A percentile compares a stretch with the other conserved stretches of the same genome.
phyloP scores from a whole-genome alignment of 2,888 invertebrate species.

The Tenthredo notha region DNA sequence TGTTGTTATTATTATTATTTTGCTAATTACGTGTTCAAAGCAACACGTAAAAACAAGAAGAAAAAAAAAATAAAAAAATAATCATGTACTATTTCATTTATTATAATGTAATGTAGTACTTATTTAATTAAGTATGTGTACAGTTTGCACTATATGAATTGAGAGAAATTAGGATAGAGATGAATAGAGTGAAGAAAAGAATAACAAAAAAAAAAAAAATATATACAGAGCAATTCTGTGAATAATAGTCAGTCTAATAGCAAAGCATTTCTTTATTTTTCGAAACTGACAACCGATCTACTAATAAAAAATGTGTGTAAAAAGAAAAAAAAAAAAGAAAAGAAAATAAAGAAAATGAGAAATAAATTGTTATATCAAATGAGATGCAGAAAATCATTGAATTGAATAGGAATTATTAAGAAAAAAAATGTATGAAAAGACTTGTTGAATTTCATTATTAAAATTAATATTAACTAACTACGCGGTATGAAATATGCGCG shows the following conservation, averaged over 20 bases:
- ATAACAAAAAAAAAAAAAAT: neutral
- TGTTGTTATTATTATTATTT: neutral
- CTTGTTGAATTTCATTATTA: neutral
- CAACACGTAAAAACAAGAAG: neutral
- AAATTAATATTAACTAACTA: too few relatives aligned
- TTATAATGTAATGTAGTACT: neutral
- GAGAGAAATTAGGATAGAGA: neutral
- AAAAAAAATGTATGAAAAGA: neutral
- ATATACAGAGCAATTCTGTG: too few relatives aligned
- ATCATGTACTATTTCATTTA: slow-evolving; percentile 24
- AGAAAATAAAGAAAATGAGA: neutral
- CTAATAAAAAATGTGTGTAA: too few relatives aligned
- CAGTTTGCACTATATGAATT: slow-evolving; percentile 39
- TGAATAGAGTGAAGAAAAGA: neutral
- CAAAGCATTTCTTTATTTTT: too few relatives aligned
- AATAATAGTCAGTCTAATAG: too few relatives aligned
- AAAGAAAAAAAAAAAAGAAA: neutral
- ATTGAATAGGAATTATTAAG: neutral
- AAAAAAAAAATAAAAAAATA: too few relatives aligned
- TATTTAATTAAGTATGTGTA: slow-evolving; percentile 31
- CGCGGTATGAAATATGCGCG: neutral
- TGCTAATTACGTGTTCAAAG: neutral
- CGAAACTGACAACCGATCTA: too few relatives aligned
- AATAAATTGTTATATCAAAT: neutral
- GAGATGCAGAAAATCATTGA: neutral